A percentile compares a stretch with the other conserved stretches of the same genome.
Evolutionary conservation across 2,797 vertebrate genomes (phyloP).

Genomic region (Crenichthys baileyi): DNA sequence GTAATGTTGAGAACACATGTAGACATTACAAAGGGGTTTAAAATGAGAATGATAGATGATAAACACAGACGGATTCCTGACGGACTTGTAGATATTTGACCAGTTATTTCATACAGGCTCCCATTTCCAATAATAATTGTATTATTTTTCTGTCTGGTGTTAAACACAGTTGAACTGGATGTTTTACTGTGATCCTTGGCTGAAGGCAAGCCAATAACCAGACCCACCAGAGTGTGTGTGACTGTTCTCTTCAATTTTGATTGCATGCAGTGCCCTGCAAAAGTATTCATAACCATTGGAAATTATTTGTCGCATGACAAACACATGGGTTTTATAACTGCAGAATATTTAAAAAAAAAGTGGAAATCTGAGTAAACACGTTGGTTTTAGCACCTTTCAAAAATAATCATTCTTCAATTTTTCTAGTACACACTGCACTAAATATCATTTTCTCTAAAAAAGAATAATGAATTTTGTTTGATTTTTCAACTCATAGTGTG

Average conservation of each 20-base stretch:
- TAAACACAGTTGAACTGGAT: background rate
- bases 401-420: background rate
- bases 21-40: too few relatives aligned
- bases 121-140: background rate
- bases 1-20: background rate
- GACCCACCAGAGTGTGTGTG: background rate
- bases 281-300: background rate
- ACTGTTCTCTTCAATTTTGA: background rate
- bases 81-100: too few relatives aligned
- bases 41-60: too few relatives aligned
- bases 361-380: background rate
- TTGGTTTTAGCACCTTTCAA: background rate
- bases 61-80: too few relatives aligned
- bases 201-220: background rate
- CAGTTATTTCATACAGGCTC: background rate
- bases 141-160: background rate
- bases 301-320: background rate
- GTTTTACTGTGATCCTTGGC: background rate
- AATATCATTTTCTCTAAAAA: too few relatives aligned
- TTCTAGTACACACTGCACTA: too few relatives aligned
- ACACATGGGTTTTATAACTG: background rate
- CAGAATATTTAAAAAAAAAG: background rate
- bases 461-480: background rate
- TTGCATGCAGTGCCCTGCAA: background rate
- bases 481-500: slow-evolving; percentile 62